phyloP scores from a whole-genome alignment of 2,888 invertebrate genomes.

The Thereva nobilitata region DNA sequence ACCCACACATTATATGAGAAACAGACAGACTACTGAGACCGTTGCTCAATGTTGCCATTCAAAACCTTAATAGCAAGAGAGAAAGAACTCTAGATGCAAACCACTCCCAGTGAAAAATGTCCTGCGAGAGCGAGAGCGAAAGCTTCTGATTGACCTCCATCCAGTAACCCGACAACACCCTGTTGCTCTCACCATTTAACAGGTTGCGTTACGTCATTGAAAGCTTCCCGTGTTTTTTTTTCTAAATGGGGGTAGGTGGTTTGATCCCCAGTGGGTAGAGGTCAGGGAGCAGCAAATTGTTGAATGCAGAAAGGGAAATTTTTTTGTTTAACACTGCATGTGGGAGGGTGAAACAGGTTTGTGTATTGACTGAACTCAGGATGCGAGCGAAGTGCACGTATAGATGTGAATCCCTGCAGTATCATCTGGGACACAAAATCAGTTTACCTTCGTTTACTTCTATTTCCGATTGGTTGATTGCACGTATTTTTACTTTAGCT shows the following conservation, averaged over 20 bases:
- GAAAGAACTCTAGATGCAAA: constrained; percentile 10
- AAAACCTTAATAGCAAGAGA: constrained; percentile 2
- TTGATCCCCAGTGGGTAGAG: neutral
- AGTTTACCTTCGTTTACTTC: no score
- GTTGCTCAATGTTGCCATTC: neutral
- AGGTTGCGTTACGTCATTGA: constrained; percentile 31
- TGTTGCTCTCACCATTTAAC: constrained; percentile 30
- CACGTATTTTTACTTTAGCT: no score
- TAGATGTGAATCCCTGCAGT: no score
- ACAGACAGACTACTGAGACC: neutral
- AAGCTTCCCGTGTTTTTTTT: constrained; percentile 2
- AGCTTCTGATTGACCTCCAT: constrained; percentile 23
- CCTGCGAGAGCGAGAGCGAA: neutral
- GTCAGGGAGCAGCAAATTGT: neutral
- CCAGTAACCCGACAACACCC: constrained; percentile 9
- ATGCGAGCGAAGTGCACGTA: neutral
- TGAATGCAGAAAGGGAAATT: neutral
- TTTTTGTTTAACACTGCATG: constrained; percentile 43
- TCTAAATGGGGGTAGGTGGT: no score
- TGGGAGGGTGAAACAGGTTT: neutral
- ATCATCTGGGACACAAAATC: no score
- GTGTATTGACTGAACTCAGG: constrained; percentile 4
- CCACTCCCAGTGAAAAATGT: constrained; percentile 17
- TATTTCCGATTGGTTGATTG: no score
- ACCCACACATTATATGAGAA: constrained; percentile 22